Conservation (phyloP, 2,888 invertebrate species). For the Onthophagus sagittarius region DNA sequence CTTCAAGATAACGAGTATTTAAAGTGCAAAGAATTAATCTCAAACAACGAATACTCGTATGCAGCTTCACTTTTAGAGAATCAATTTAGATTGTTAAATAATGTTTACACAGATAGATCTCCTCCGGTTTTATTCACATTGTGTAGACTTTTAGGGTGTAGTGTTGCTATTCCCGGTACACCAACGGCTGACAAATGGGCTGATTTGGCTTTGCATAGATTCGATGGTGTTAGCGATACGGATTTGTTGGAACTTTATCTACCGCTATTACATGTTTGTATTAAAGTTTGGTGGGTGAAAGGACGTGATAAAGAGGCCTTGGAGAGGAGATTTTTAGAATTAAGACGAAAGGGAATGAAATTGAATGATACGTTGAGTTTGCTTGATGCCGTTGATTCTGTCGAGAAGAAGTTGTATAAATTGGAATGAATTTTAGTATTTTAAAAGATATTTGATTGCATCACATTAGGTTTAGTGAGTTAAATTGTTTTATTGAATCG, state of each 20-base stretch:
- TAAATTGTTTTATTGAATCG: background rate
- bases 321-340: constrained; percentile 57
- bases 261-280: constrained; percentile 64
- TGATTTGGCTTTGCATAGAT: constrained; percentile 64
- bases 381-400: constrained; percentile 60
- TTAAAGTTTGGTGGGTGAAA: constrained; percentile 61
- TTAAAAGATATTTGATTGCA: background rate
- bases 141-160: constrained; percentile 66
- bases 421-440: constrained; percentile 11
- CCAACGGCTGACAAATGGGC: constrained; percentile 66
- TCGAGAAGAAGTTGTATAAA: constrained; percentile 43
- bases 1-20: constrained; percentile 63
- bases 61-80: constrained; percentile 65
- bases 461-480: background rate
- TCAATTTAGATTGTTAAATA: constrained; percentile 63
- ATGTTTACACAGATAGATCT: constrained; percentile 65
- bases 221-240: constrained; percentile 67
- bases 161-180: constrained; percentile 49
- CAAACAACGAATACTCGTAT: constrained; percentile 56
- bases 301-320: constrained; percentile 61
- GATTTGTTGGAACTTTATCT: constrained; percentile 66
- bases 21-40: constrained; percentile 58
- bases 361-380: constrained; percentile 58
- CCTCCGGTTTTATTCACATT: constrained; percentile 63
- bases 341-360: constrained; percentile 64